Percentiles rank a stretch among this genome's conserved stretches.
Evolutionary conservation across 2,113 vertebrate species (phyloP).

Genomic region (Acanthochromis polyacanthus): DNA sequence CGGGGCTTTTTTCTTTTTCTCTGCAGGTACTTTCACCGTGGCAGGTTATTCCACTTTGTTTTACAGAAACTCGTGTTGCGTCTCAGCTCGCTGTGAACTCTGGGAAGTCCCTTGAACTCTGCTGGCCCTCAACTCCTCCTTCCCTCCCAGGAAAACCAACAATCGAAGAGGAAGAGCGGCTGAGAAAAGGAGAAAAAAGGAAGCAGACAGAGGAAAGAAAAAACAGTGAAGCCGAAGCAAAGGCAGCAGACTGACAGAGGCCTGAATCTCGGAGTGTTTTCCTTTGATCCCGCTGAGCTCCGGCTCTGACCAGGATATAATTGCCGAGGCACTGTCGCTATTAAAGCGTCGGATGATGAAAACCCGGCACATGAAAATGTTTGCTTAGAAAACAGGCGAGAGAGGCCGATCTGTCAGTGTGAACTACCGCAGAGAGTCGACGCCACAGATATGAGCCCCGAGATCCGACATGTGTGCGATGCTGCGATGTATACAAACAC

Average conservation of each 20-base stretch:
- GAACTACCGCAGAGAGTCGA: slow-evolving; percentile 64
- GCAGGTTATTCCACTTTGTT: slow-evolving; percentile 65
- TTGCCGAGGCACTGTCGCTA: neutral
- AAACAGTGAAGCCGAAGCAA: slow-evolving; percentile 8
- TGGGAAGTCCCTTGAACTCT: slow-evolving; percentile 85
- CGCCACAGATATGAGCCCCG: slow-evolving; percentile 65
- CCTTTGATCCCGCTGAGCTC: slow-evolving; percentile 27
- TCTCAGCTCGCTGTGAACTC: slow-evolving; percentile 74
- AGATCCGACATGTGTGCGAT: neutral
- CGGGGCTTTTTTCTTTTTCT: slow-evolving; percentile 35
- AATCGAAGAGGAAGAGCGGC: slow-evolving; percentile 42
- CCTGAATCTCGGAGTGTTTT: slow-evolving; percentile 24
- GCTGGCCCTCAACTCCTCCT: slow-evolving; percentile 32
- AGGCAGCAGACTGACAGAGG: slow-evolving; percentile 29
- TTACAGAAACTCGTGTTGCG: slow-evolving; percentile 24
- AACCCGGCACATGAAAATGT: slow-evolving; percentile 46
- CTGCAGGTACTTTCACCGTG: slow-evolving; percentile 78
- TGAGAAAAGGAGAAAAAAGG: slow-evolving; percentile 30
- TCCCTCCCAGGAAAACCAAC: slow-evolving; percentile 63
- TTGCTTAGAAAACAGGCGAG: slow-evolving; percentile 75
- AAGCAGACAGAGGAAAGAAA: slow-evolving; percentile 10
- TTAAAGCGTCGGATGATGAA: slow-evolving; percentile 43
- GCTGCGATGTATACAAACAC: neutral
- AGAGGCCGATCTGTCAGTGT: slow-evolving; percentile 66
- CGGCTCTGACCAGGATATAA: slow-evolving; percentile 63